Conservation (phyloP, 1,140 invertebrate genomes). For the Ganaspis sp. region DNA sequence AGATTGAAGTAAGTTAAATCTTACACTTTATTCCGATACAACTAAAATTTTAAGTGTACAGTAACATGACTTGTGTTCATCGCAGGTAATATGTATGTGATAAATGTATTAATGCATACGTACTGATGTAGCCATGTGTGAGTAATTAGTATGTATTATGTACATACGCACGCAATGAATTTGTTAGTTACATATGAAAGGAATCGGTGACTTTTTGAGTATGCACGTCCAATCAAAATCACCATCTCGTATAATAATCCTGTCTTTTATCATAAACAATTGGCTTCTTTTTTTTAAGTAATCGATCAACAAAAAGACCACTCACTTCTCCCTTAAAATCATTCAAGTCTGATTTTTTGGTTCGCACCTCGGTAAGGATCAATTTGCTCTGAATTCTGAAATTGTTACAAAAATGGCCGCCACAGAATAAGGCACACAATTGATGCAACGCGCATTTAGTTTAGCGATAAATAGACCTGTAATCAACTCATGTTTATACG, state of each 20-base stretch:
- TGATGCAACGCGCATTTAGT: conserved; percentile 73
- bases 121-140: conserved; percentile 18
- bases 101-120: conserved; percentile 31
- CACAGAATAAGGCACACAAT: conserved; percentile 76
- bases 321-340: conserved; percentile 41
- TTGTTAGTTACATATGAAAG: conserved; percentile 30
- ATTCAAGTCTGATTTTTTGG: conserved; percentile 34
- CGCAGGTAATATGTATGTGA: conserved; percentile 45
- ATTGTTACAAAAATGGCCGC: conserved; percentile 74
- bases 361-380: conserved; percentile 32
- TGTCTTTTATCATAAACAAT: not conserved
- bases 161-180: conserved; percentile 42
- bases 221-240: conserved; percentile 23
- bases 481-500: conserved; percentile 32
- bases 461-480: conserved; percentile 60
- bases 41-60: conserved; percentile 72
- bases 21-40: conserved; percentile 70
- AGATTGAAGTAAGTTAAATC: conserved; percentile 74
- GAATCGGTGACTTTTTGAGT: conserved; percentile 33
- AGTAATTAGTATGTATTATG: conserved; percentile 27
- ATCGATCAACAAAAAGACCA: conserved; percentile 33
- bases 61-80: conserved; percentile 68
- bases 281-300: not conserved
- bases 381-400: conserved; percentile 53
- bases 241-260: conserved; percentile 30